Evolutionary conservation across 2,113 vertebrate genomes (phyloP).

Genomic region (Odontesthes bonariensis): DNA sequence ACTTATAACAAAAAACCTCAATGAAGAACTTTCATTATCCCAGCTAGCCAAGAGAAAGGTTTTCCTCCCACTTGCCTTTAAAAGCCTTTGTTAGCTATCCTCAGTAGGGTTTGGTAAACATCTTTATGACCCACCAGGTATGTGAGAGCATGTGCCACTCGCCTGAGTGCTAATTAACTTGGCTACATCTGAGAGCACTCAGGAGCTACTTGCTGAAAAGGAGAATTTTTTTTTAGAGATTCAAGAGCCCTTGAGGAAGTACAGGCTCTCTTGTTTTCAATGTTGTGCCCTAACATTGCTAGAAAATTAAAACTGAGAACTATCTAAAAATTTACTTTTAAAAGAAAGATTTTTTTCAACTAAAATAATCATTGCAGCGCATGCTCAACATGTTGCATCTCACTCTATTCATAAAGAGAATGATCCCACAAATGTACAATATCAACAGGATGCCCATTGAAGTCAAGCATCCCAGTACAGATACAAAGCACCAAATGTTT

Average conservation of each 20-base stretch:
- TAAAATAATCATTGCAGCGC: conserved; percentile 8
- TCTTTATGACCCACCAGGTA: conserved; percentile 74
- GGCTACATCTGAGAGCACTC: conserved; percentile 80
- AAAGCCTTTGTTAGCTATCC: conserved; percentile 69
- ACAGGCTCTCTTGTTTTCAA: conserved; percentile 39
- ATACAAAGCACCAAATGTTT: conserved; percentile 46
- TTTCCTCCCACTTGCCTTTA: conserved; percentile 59
- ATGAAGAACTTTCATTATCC: conserved; percentile 65
- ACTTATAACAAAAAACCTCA: conserved; percentile 71
- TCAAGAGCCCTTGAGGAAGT: conserved; percentile 62
- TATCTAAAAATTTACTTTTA: conserved; percentile 17
- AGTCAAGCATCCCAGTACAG: conserved; percentile 31
- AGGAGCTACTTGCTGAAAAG: conserved; percentile 67
- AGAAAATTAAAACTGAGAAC: conserved; percentile 5
- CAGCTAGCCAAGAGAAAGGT: conserved; percentile 46
- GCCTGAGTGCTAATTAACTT: conserved; percentile 76
- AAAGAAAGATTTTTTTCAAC: conserved; percentile 2
- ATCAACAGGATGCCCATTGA: conserved; percentile 32
- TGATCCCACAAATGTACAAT: conserved; percentile 25
- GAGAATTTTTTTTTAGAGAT: conserved; percentile 44
- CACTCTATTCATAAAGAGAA: conserved; percentile 30
- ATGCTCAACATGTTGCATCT: conserved; percentile 10
- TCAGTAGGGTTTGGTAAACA: conserved; percentile 74
- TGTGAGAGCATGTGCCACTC: conserved; percentile 74
- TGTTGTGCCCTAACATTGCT: background rate